A percentile compares a stretch with the other conserved stretches of the same genome.
These are phyloP conservation scores for Moxostoma hubbsi DNA, from an alignment of 2,797 vertebrate genomes.

Conservation along the genomic window DNA sequence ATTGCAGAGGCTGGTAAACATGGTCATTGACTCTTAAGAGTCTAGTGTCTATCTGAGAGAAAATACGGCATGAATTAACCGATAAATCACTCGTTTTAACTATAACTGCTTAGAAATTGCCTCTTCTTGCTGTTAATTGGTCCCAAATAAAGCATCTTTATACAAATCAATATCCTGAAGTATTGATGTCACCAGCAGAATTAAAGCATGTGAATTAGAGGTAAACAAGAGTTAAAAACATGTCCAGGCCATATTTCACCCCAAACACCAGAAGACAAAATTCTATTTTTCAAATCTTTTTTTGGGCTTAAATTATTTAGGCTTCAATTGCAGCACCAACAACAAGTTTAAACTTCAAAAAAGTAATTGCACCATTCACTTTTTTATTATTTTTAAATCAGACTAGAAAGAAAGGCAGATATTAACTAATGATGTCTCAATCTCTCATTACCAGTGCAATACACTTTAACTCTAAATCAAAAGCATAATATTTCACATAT, in stretches of 20 bases:
- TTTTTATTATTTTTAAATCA: no score
- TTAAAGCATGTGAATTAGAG: constrained; percentile 56
- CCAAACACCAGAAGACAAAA: background rate
- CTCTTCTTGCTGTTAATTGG: constrained; percentile 55
- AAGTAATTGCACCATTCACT: no score
- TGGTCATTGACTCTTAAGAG: constrained; percentile 11
- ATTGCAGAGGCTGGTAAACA: background rate
- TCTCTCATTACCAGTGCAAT: no score
- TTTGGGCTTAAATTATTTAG: no score
- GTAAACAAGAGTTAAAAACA: background rate
- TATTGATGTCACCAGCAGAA: constrained; percentile 62
- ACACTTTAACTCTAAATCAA: no score
- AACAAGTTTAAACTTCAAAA: no score
- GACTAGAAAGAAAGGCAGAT: no score
- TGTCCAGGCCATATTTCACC: background rate
- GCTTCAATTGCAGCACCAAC: no score
- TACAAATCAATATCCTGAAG: constrained; percentile 66
- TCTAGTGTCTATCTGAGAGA: constrained; percentile 9
- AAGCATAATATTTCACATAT: no score
- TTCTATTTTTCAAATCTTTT: background rate
- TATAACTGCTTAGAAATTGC: constrained; percentile 53
- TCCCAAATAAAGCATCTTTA: constrained; percentile 60
- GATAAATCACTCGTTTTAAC: constrained; percentile 59
- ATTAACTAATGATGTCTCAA: no score
- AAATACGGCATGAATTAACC: constrained; percentile 47